A percentile compares a stretch with the other conserved stretches of the same genome.
Evolutionary conservation across 1,140 invertebrate genomes (phyloP).

Genomic region (Papilio aristodemus): DNA sequence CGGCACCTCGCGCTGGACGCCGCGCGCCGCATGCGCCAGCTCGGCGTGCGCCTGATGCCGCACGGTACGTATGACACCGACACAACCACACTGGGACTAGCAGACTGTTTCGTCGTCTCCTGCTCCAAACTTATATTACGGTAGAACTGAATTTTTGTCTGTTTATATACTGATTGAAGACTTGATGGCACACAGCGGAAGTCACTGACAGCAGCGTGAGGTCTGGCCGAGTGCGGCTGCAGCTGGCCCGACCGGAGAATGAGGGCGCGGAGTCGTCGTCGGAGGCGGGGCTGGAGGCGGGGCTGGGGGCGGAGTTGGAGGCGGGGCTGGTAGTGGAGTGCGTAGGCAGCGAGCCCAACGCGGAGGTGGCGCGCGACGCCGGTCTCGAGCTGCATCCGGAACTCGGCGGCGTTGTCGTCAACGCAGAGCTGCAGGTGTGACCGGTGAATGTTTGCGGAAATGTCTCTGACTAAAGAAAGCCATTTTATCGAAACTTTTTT

Average conservation of each 20-base stretch:
- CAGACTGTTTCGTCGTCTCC: too few species aligned
- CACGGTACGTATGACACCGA: conserved; percentile 28
- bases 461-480: too few species aligned
- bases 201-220: conserved; percentile 36
- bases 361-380: conserved; percentile 40
- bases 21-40: conserved; percentile 45
- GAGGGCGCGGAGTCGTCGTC: conserved; percentile 17
- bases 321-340: conserved; percentile 58
- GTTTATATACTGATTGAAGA: background rate
- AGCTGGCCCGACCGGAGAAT: conserved; percentile 35
- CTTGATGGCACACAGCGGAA: conserved; percentile 37
- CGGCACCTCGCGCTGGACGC: conserved; percentile 52
- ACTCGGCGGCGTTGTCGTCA: conserved; percentile 92
- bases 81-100: background rate
- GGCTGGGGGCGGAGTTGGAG: conserved; percentile 37
- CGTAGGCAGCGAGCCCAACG: conserved; percentile 48
- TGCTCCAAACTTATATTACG: too few species aligned
- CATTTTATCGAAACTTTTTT: too few species aligned
- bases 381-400: conserved; percentile 89
- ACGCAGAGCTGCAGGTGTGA: conserved; percentile 91
- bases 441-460: too few species aligned
- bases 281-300: conserved; percentile 48
- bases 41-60: conserved; percentile 47
- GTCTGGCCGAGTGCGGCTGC: conserved; percentile 41
- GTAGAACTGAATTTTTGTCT: background rate